Conservation (phyloP, 2,797 vertebrate species). For the Ispidina picta region DNA sequence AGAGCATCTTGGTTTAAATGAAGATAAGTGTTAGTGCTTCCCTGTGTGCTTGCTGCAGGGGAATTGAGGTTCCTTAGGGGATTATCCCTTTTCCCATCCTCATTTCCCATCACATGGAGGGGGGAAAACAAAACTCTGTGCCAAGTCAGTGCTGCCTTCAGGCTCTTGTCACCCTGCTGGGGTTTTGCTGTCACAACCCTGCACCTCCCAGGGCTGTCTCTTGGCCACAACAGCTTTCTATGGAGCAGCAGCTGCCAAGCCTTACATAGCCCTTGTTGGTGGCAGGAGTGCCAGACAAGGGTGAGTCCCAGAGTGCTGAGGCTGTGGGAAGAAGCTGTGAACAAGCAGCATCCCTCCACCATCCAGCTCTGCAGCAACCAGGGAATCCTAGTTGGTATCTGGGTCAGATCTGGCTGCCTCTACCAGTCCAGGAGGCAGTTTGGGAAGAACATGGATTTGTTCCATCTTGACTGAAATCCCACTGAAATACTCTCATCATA, state of each 20-base stretch:
- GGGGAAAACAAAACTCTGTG: neutral
- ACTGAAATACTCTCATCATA: too few relatives aligned
- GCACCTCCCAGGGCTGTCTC: neutral
- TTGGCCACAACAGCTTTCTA: neutral
- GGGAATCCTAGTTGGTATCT: neutral
- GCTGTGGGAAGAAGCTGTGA: neutral
- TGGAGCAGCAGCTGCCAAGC: neutral
- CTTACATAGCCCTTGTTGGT: neutral
- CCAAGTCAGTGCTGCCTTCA: neutral
- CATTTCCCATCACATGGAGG: neutral
- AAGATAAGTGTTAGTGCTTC: neutral
- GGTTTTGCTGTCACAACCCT: neutral
- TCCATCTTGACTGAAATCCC: too few relatives aligned
- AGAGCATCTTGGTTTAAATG: neutral
- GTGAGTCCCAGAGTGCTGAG: neutral
- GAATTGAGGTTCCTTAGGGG: neutral
- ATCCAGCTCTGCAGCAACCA: accelerated
- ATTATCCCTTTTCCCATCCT: neutral
- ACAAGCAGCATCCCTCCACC: neutral
- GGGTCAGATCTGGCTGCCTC: accelerated
- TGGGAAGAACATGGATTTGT: neutral
- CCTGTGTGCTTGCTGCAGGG: neutral
- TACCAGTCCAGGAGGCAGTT: neutral
- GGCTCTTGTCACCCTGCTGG: neutral
- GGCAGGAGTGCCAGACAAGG: neutral